Evolutionary conservation across 2,797 vertebrate species (phyloP), one percentile per base, ranked within the genome.

Genomic region (Huso huso): DNA sequence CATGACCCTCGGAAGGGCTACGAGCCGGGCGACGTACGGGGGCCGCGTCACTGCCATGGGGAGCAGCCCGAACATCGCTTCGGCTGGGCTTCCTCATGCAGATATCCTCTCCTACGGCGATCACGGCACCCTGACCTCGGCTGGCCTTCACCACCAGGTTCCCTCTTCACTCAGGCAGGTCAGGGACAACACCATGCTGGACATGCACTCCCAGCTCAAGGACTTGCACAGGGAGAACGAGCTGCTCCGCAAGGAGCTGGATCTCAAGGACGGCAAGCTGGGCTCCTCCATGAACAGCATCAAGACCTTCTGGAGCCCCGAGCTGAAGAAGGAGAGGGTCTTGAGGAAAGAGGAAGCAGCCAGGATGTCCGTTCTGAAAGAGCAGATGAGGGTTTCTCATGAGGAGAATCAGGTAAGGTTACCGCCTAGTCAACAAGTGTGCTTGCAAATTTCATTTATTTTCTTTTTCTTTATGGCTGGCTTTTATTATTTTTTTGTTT

Each of bases 261-360:
- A 99, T 79, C 91, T 98, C 63, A 99, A 99, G 80, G 97, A 99
- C 81, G 97, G 93, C 85, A 99, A 99, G 83, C 84, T 99, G 78
- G 97, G 96, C 48, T 99, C 97, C 15, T 99, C 97, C 73, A 98
- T 97, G 83, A 99, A 99, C 74, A 98, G 95, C 84, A 99, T 99
- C 84, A 99, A 99, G 86, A 99, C 95, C 74, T 99, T 99, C 88
- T 99, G 97, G 97, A 99, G 97, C 82, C 97, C 97, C 0, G 97
- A 99, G 81, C 86, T 99, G 66, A 99, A 99, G 87, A 99, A 99
- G 75, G 97, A 99, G 81, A 87, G 97, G 67, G 95, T 98, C 8
- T 86, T 99, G 86, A 92, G 96, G 75, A 99, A 99, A 77, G 97
- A 99, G 73, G 97, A 99, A 82, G 96, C 94, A 1, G 94, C 96